Evolutionary conservation across 1,140 invertebrate species (phyloP).

Genomic region (Hyles vespertilio): DNA sequence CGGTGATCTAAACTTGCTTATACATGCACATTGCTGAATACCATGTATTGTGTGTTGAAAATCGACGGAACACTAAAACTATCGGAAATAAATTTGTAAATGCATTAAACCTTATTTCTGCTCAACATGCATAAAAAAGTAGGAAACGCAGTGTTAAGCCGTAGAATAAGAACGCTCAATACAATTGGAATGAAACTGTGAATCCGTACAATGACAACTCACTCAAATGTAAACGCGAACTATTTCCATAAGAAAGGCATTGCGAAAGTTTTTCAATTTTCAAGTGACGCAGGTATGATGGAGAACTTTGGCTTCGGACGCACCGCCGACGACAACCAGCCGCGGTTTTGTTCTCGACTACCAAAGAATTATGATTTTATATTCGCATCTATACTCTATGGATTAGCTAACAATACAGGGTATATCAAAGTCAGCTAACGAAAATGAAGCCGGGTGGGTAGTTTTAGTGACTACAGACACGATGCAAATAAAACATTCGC

Average conservation of each 20-base stretch:
- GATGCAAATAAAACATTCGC: no score
- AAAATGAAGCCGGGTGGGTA: no score
- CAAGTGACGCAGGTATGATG: constrained; percentile 73
- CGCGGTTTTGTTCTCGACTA: no score
- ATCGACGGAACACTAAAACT: background rate
- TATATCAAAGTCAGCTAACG: no score
- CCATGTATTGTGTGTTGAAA: background rate
- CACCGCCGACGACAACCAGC: constrained; percentile 25
- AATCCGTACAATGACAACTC: constrained; percentile 72
- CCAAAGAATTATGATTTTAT: no score
- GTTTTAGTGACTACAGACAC: no score
- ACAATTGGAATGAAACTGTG: constrained; percentile 20
- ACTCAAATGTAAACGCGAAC: constrained; percentile 70
- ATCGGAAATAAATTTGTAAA: no score
- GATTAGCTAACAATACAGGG: no score
- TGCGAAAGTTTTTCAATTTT: constrained; percentile 75
- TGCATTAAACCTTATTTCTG: no score
- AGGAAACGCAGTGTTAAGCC: background rate
- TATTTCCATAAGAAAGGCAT: constrained; percentile 74
- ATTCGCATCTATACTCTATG: no score
- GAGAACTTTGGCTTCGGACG: constrained; percentile 65
- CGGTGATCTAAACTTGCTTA: no score
- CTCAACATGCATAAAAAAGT: background rate
- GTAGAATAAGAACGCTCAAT: no score
- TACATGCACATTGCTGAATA: background rate